Evolutionary conservation across 2,113 vertebrate species (phyloP).

Genomic region (Lanius collurio): DNA sequence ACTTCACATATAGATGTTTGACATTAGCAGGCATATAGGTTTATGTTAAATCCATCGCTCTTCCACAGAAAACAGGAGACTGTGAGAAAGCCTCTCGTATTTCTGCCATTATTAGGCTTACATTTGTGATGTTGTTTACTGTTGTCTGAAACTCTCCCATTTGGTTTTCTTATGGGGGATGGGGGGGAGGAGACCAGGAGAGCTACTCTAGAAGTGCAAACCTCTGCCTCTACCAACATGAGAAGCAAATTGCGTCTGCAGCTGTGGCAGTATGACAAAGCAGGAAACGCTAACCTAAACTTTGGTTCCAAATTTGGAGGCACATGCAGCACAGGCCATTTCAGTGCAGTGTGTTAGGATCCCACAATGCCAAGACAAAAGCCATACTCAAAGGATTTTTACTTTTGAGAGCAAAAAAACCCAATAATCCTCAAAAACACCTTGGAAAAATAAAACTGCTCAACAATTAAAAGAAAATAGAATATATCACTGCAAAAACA

Average conservation of each 20-base stretch:
- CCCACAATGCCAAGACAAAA: not conserved
- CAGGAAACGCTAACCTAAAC: constrained; percentile 16
- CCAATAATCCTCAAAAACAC: not conserved
- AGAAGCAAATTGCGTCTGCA: not conserved
- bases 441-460: not conserved
- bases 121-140: not conserved
- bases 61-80: not conserved
- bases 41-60: not conserved
- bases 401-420: not conserved
- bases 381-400: not conserved
- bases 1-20: not conserved
- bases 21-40: not conserved
- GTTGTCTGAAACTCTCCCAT: not conserved
- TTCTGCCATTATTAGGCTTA: not conserved
- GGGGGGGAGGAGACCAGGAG: rapidly evolving
- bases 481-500: not conserved
- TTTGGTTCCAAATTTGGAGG: constrained; percentile 40
- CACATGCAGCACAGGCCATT: not conserved
- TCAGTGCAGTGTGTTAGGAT: not conserved
- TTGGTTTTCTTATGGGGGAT: not conserved
- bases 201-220: not conserved
- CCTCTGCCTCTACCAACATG: not conserved
- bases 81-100: not conserved
- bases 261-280: not conserved
- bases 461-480: not conserved